Evolutionary conservation across 2,797 vertebrate species (phyloP), one percentile per base, ranked within the genome.

Genomic region (Liparis tanakae): DNA sequence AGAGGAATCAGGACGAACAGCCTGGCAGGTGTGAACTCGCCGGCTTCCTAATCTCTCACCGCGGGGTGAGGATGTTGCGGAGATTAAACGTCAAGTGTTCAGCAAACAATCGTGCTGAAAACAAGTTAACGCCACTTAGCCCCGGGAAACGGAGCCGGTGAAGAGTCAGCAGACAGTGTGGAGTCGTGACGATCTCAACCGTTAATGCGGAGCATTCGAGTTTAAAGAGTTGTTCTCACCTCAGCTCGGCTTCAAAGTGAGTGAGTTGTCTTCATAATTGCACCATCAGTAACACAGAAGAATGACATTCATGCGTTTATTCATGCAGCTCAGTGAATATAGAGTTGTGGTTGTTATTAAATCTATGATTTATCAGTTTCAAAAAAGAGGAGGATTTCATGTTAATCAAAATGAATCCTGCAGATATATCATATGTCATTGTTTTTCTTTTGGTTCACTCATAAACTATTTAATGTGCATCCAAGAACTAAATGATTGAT

Each of bases 11-110:
- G 55, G 54, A 69, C 48, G 50, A 74, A 70, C 81, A 39, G 37
- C 8, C 62, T 15, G 76, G 61, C 84, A 85, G 85, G 83, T 84
- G 85, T 25, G 81, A 81, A 79, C 70, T 55, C 3, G 70, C 67
- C 65, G 51, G 53, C 50, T 43, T 3, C 71, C 67, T 34, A 37
- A 73, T 72, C 64, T 5, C 36, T 68, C 71, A 57, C 20, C 61
- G 7, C 43, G 7, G 7, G 6, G 18, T 7, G 67, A 74, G 55
- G 69, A 72, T 76, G 64, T 74, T 65, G 57, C 44, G 43, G 48
- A 36, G 65, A 80, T 84, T 72, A 76, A 63, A 70, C 71, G 25
- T 72, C 20, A 80, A 61, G 75, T 56, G 76, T 67, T 66, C 25
- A 25, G 61, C 66, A 73, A 77, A 75, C 74, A 60, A 4, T 10